A percentile compares a stretch with the other conserved stretches of the same genome.
Evolutionary conservation across 2,797 vertebrate genomes (phyloP).

Genomic region (Naso thynnoides): DNA sequence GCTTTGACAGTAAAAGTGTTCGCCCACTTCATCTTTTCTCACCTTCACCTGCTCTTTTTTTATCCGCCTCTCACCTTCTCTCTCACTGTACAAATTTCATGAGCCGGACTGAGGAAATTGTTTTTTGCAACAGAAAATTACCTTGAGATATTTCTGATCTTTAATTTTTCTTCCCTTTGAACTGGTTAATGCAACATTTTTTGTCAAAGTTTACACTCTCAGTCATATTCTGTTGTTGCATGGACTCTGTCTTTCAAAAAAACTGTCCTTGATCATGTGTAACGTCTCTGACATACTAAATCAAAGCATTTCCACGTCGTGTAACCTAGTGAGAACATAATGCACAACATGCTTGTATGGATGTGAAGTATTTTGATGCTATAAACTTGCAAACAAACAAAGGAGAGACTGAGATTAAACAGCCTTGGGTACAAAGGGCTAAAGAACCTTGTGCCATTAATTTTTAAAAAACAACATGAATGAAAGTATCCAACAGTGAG

Average conservation of each 20-base stretch:
- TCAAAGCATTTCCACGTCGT: too few relatives aligned
- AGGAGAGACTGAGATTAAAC: background rate
- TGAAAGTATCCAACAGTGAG: background rate
- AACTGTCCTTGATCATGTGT: too few relatives aligned
- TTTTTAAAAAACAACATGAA: background rate
- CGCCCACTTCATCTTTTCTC: slow-evolving; percentile 43
- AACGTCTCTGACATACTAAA: too few relatives aligned
- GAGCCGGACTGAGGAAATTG: slow-evolving; percentile 9
- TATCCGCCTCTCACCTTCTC: slow-evolving; percentile 38
- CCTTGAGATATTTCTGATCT: background rate
- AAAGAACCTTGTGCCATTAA: background rate
- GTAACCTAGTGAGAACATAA: background rate
- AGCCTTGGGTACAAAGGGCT: background rate
- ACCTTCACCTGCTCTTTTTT: slow-evolving; percentile 35
- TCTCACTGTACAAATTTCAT: slow-evolving; percentile 51
- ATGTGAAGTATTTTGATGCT: background rate
- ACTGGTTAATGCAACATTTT: too few relatives aligned
- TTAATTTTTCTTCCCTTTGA: background rate
- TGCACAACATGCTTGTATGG: too few relatives aligned
- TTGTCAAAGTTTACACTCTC: too few relatives aligned
- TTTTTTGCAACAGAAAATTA: background rate
- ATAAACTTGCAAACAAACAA: background rate
- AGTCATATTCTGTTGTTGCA: too few relatives aligned
- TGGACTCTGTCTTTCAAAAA: too few relatives aligned
- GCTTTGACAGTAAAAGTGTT: slow-evolving; percentile 55